Percentiles rank a stretch among this genome's conserved stretches.
phyloP scores from a whole-genome alignment of 1,140 invertebrate genomes.

The Drosophila kohkoa region DNA sequence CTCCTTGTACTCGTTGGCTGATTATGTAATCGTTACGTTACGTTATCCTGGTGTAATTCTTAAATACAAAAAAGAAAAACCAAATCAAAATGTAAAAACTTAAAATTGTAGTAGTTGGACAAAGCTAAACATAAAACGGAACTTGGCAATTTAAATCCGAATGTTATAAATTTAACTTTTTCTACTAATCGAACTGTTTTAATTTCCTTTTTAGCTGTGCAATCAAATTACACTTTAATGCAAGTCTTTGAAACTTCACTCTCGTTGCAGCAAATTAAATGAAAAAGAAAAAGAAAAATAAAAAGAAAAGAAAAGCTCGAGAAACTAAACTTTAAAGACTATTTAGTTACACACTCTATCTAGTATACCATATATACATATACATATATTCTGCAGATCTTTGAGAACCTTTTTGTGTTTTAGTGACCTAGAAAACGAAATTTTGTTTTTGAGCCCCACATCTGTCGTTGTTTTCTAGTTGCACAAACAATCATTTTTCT shows the following conservation, averaged over 20 bases:
- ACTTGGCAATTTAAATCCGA: conserved; percentile 21
- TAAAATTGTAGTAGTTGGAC: conserved; percentile 49
- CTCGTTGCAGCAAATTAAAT: conserved; percentile 53
- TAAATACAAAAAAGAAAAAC: conserved; percentile 13
- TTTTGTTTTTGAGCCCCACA: conserved; percentile 24
- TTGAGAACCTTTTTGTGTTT: conserved; percentile 23
- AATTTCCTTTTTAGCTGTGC: conserved; percentile 68
- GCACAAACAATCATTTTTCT: conserved; percentile 31
- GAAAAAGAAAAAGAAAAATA: not conserved
- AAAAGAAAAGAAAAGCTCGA: conserved; percentile 36
- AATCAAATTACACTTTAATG: conserved; percentile 45
- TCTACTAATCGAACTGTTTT: conserved; percentile 56
- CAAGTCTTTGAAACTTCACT: conserved; percentile 52
- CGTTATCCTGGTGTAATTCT: conserved; percentile 35
- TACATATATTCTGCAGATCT: not conserved
- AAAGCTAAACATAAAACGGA: conserved; percentile 21
- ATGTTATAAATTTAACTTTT: conserved; percentile 33
- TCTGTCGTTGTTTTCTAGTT: conserved; percentile 29
- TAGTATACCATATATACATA: not conserved
- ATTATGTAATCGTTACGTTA: conserved; percentile 64
- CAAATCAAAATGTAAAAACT: conserved; percentile 30
- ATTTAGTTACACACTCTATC: conserved; percentile 30
- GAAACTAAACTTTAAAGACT: conserved; percentile 9
- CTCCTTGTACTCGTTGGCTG: conserved; percentile 62
- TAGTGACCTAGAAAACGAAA: conserved; percentile 28